These are phyloP conservation scores for Phrynocephalus vlangalii DNA, from an alignment of 2,797 vertebrate species.

Conservation along the genomic window DNA sequence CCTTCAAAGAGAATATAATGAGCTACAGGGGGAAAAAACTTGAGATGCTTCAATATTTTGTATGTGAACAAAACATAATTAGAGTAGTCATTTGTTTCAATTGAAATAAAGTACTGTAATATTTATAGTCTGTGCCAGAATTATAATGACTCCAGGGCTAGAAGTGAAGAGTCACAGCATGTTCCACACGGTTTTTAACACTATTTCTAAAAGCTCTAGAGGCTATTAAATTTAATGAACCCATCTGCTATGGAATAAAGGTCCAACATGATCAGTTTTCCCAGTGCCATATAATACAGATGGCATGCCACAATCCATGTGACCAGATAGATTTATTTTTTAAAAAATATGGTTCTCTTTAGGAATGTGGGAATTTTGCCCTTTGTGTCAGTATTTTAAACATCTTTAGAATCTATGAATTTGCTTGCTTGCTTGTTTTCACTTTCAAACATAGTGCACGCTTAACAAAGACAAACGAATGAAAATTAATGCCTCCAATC, in stretches of 20 bases:
- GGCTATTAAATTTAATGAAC: slow-evolving; percentile 91
- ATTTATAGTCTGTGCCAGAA: slow-evolving; percentile 80
- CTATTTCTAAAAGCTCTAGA: slow-evolving; percentile 84
- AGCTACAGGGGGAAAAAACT: slow-evolving; percentile 21
- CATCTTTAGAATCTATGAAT: slow-evolving; percentile 73
- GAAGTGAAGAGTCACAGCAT: slow-evolving; percentile 85
- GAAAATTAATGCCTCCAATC: slow-evolving; percentile 58
- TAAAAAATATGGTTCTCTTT: too few relatives aligned
- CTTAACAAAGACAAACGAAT: slow-evolving; percentile 65
- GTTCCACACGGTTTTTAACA: slow-evolving; percentile 86
- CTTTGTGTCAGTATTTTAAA: slow-evolving; percentile 72
- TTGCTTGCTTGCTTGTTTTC: slow-evolving; percentile 20
- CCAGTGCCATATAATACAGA: slow-evolving; percentile 82
- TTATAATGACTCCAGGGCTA: slow-evolving; percentile 81
- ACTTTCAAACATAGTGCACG: slow-evolving; percentile 69
- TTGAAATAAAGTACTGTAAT: slow-evolving; percentile 82
- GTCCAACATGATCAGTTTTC: slow-evolving; percentile 81
- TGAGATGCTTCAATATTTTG: slow-evolving; percentile 61
- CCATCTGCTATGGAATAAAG: slow-evolving; percentile 89
- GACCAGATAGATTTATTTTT: slow-evolving; percentile 77
- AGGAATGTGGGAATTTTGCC: slow-evolving; percentile 57
- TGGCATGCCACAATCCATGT: slow-evolving; percentile 76
- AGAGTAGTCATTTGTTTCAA: slow-evolving; percentile 77
- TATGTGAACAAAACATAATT: slow-evolving; percentile 73
- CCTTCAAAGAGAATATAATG: slow-evolving; percentile 56